Conservation (phyloP, 2,113 vertebrate genomes). For the Peromyscus polionotus region DNA sequence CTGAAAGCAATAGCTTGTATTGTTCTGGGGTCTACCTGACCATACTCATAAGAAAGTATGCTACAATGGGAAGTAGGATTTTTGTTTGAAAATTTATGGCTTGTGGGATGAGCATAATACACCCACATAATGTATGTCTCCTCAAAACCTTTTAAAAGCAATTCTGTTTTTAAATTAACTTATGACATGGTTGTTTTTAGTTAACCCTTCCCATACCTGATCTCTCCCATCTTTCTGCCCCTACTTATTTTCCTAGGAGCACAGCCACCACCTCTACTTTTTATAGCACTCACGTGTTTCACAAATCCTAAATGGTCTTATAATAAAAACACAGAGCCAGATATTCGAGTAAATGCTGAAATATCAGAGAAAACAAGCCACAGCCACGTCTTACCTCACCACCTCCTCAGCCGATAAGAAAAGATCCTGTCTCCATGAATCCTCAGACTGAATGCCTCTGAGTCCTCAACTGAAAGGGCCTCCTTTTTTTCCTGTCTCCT, state of each 20-base stretch:
- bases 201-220: background rate
- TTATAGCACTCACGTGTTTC: too few relatives aligned
- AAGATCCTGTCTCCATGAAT: too few relatives aligned
- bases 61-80: accelerated
- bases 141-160: background rate
- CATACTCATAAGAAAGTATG: background rate
- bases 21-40: background rate
- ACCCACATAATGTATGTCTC: background rate
- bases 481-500: too few relatives aligned
- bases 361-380: too few relatives aligned
- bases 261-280: background rate
- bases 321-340: too few relatives aligned
- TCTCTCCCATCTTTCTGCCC: background rate
- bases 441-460: too few relatives aligned
- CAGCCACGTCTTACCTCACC: too few relatives aligned
- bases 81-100: background rate
- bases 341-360: too few relatives aligned
- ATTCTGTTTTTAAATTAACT: background rate
- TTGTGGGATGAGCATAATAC: background rate
- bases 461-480: too few relatives aligned
- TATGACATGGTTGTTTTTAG: background rate
- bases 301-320: too few relatives aligned
- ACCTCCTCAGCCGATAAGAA: too few relatives aligned
- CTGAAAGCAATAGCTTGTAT: background rate
- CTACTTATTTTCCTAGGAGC: background rate